A percentile compares a stretch with the other conserved stretches of the same genome.
phyloP scores from a whole-genome alignment of 1,140 invertebrate species.

The Globodera rostochiensis region DNA sequence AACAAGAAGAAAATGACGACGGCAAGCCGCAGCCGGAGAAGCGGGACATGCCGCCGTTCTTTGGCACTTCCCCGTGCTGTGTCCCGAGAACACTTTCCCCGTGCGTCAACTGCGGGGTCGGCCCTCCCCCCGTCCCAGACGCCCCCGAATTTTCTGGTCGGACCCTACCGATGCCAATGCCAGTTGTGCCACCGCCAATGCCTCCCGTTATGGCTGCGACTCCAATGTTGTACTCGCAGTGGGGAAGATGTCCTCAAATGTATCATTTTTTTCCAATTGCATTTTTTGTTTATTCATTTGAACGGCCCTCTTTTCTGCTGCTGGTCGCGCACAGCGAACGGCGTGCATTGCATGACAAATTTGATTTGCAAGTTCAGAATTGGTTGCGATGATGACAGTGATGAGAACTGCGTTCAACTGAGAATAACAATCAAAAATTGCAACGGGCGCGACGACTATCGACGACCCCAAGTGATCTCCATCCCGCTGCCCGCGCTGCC shows the following conservation, averaged over 20 bases:
- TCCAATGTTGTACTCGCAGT: background rate
- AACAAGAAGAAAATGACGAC: background rate
- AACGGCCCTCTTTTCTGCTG: no score
- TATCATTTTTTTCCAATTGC: no score
- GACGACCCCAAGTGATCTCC: conserved; percentile 2
- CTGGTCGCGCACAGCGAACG: no score
- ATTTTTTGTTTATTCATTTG: no score
- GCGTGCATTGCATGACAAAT: no score
- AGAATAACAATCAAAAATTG: conserved; percentile 26
- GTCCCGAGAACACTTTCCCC: background rate
- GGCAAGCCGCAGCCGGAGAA: background rate
- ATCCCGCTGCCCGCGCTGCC: background rate
- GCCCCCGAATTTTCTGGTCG: background rate
- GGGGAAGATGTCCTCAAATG: background rate
- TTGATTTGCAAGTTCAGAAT: background rate
- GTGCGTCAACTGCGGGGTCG: background rate
- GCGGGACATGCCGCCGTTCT: background rate
- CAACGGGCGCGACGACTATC: conserved; percentile 10
- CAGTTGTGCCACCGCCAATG: background rate
- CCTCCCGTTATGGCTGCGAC: background rate
- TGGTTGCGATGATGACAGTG: conserved; percentile 15
- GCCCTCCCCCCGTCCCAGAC: background rate
- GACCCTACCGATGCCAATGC: background rate
- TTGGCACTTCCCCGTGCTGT: background rate
- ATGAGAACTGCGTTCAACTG: conserved; percentile 24